Evolutionary conservation across 2,888 invertebrate genomes (phyloP).

Genomic region (Lordiphosa fenestrarum): DNA sequence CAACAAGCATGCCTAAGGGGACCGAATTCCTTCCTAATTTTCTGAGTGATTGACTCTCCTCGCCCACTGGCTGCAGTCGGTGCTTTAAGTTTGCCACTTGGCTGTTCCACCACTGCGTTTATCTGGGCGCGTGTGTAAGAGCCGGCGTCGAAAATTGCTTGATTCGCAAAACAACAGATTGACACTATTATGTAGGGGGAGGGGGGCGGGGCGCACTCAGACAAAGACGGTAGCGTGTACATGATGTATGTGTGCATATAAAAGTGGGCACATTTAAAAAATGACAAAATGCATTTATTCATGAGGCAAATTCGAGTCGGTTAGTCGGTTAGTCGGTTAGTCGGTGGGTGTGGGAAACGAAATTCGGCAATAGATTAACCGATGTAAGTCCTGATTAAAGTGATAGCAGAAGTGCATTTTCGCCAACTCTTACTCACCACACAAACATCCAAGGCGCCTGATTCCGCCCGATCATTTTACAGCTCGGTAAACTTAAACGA

Average conservation of each 20-base stretch:
- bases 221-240: constrained; percentile 4
- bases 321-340: too few relatives aligned
- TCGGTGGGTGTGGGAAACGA: background rate
- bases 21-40: too few relatives aligned
- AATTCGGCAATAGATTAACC: background rate
- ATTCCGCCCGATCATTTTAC: background rate
- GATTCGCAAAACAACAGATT: constrained; percentile 63
- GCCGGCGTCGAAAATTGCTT: constrained; percentile 62
- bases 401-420: too few relatives aligned
- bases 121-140: constrained; percentile 37
- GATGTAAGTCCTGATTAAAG: background rate
- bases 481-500: background rate
- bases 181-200: constrained; percentile 15
- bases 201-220: constrained; percentile 8
- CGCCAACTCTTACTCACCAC: too few relatives aligned
- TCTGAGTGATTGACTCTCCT: too few relatives aligned
- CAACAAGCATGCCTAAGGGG: too few relatives aligned
- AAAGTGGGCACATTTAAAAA: constrained; percentile 12
- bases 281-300: constrained; percentile 25
- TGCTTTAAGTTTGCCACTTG: constrained; percentile 8
- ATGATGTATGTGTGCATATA: constrained; percentile 1
- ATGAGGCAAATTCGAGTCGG: constrained; percentile 9
- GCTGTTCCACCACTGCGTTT: constrained; percentile 20
- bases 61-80: too few relatives aligned
- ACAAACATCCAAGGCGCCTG: too few relatives aligned